These are phyloP conservation scores for Augiades crinisus DNA, from an alignment of 2,888 invertebrate species.

Conservation along the genomic window DNA sequence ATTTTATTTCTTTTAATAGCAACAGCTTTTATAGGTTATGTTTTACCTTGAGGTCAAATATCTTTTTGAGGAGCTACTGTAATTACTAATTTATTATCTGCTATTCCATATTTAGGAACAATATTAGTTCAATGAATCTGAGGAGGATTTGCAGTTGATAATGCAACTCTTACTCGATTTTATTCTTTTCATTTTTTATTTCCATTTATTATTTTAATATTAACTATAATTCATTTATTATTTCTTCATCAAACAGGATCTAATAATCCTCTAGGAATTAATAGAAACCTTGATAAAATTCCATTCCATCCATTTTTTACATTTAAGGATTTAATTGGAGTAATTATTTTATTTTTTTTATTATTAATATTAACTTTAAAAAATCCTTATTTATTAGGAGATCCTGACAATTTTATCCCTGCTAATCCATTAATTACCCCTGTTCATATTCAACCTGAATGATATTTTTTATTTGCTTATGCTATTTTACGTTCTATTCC, in stretches of 20 bases:
- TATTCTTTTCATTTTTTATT: constrained; percentile 88
- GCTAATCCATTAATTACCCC: constrained; percentile 87
- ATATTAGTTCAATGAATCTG: constrained; percentile 86
- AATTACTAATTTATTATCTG: constrained; percentile 88
- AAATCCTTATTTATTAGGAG: constrained; percentile 83
- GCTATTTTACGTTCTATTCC: constrained; percentile 90
- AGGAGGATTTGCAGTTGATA: constrained; percentile 88
- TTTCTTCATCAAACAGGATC: constrained; percentile 86
- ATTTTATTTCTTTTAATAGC: constrained; percentile 86
- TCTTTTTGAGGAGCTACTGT: constrained; percentile 91
- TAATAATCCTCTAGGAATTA: constrained; percentile 81
- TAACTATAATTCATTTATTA: constrained; percentile 84
- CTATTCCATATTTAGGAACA: constrained; percentile 85
- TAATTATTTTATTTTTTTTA: constrained; percentile 77
- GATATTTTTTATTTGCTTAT: constrained; percentile 92
- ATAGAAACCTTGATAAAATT: constrained; percentile 85
- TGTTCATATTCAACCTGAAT: constrained; percentile 90
- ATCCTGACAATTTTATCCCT: constrained; percentile 88
- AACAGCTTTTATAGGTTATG: constrained; percentile 90
- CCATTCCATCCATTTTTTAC: constrained; percentile 85
- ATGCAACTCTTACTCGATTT: constrained; percentile 89
- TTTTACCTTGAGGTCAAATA: constrained; percentile 90
- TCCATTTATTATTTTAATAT: constrained; percentile 84
- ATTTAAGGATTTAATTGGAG: constrained; percentile 83
- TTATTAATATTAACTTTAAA: constrained; percentile 76